phyloP scores from a whole-genome alignment of 2,888 invertebrate species.

The Philereme transversata region DNA sequence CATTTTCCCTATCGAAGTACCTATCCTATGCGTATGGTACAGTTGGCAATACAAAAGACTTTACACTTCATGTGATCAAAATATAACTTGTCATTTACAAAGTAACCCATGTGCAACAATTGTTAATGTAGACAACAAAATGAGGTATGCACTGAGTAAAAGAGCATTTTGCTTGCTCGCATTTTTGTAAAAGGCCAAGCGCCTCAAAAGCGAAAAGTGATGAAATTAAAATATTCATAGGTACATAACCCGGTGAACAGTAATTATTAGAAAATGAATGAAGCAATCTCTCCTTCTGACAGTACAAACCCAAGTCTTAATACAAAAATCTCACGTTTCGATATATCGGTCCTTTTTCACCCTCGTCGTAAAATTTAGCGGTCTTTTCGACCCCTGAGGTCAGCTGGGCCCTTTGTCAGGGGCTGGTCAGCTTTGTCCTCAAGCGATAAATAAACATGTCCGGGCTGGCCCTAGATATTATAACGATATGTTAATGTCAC shows the following conservation, averaged over 20 bases:
- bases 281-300: too few species aligned
- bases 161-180: too few species aligned
- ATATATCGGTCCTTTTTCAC: slow-evolving; percentile 44
- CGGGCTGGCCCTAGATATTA: slow-evolving; percentile 30
- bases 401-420: slow-evolving; percentile 47
- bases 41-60: too few species aligned
- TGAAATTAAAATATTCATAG: not conserved
- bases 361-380: slow-evolving; percentile 50
- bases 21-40: not conserved
- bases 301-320: slow-evolving; percentile 18
- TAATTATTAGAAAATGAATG: too few species aligned
- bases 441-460: slow-evolving; percentile 51
- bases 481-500: slow-evolving; percentile 35
- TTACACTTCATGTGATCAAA: too few species aligned
- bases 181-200: too few species aligned
- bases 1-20: slow-evolving; percentile 33
- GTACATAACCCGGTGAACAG: not conserved
- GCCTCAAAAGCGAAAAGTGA: too few species aligned
- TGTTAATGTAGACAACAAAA: too few species aligned
- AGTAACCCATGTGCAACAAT: too few species aligned
- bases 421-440: slow-evolving; percentile 34
- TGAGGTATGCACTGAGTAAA: too few species aligned
- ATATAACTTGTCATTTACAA: too few species aligned
- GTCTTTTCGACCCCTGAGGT: slow-evolving; percentile 50
- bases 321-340: slow-evolving; percentile 48